Base-by-base conservation (phyloP, 2,888 invertebrate species). In the Temnothorax ravouxi region DNA sequence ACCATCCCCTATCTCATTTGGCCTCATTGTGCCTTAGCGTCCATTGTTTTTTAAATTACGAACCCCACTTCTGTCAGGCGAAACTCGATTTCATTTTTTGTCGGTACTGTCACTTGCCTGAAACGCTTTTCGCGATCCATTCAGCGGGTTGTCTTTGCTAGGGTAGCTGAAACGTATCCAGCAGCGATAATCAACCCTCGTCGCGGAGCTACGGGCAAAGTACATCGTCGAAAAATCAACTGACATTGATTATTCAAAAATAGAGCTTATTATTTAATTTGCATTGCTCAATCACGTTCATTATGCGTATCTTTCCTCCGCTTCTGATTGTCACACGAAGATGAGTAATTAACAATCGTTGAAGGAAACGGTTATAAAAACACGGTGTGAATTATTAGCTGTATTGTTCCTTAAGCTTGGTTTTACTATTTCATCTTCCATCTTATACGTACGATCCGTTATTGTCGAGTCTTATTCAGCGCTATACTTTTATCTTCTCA, bases 31-130 rank as follows among this genome's bases (percentile, higher is more conserved):
- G 91, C 93, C 92, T 92, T 91, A 92, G 91, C 92, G 88, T 92
- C 94, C 93, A 94, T 94, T 94, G 94, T 94, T 94, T 94, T 94
- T 94, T 93, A 93, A 94, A 94, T 94, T 94, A 94, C 94, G 93
- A 92, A 92, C 92, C 93, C 93, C 92, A 93, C 93, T 94, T 93
- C 93, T 92, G 91, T 91, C 90, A 89, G 91, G 88, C 91, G 88
- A 90, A 94, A 93, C 92, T 94, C 93, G 92, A 94, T 93, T 93
- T 92, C 93, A 93, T 91, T 93, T 94, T 90, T 93, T 91, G 91
- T 91, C 88, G 91, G 91, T 86, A 91, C 92, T 92, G 92, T 93
- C 94, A 93, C 92, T 93, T 90, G 92, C 91, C 92, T 92, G 92
- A 92, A 93, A 93, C 91, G 92, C 91, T 93, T 91, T 92, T 91